Conservation (phyloP, 2,113 vertebrate species). For the Todiramphus chloris region DNA sequence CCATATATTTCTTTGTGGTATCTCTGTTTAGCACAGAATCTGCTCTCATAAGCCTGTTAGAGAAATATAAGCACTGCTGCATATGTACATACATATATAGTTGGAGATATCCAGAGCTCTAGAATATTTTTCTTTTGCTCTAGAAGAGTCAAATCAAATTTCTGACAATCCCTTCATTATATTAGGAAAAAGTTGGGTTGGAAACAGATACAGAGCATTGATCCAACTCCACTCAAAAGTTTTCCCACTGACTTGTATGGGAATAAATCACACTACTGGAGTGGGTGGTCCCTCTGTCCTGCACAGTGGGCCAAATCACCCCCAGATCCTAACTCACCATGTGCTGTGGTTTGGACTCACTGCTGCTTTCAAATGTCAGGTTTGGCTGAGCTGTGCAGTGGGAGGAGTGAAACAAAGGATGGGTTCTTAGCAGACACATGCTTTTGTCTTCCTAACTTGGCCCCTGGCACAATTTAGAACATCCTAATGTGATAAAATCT, state of each 20-base stretch:
- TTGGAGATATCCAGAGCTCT: not conserved
- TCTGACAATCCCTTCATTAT: not conserved
- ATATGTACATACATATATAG: not conserved
- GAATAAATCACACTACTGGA: not conserved
- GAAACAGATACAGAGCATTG: not conserved
- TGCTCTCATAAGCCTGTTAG: not conserved
- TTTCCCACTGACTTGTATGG: not conserved
- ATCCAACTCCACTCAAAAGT: not conserved
- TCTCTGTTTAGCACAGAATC: not conserved
- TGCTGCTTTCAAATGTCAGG: not conserved
- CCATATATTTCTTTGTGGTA: not conserved
- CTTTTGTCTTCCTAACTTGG: not conserved
- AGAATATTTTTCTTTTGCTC: not conserved
- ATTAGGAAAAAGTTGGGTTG: not conserved
- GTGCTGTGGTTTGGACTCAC: not conserved
- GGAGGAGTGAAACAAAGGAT: not conserved
- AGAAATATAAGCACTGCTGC: not conserved
- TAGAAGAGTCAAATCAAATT: not conserved
- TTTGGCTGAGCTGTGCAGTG: not conserved
- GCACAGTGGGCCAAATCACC: not conserved
- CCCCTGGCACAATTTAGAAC: not conserved
- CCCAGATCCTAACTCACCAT: not conserved
- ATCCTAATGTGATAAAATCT: not conserved
- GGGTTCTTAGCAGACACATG: not conserved
- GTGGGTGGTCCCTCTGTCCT: not conserved